Conservation (phyloP, 2,888 invertebrate genomes). For the Xanthia icteritia region DNA sequence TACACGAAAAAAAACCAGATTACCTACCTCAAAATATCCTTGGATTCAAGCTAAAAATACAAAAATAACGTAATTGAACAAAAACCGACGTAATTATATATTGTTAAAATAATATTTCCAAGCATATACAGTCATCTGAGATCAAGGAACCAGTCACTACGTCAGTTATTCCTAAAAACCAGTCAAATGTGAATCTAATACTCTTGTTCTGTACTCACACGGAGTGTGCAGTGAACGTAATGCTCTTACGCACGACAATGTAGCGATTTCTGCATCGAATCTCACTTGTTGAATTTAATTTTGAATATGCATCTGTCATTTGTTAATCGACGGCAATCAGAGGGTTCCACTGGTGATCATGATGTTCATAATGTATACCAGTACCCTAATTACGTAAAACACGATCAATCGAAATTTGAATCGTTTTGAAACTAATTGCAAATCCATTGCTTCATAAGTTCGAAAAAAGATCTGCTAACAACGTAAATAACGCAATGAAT, state of each 20-base stretch:
- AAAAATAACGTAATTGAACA: slow-evolving; percentile 4
- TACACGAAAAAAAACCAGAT: neutral
- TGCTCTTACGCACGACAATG: neutral
- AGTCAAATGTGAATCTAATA: slow-evolving; percentile 45
- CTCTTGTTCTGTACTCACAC: neutral
- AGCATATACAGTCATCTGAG: slow-evolving; percentile 14
- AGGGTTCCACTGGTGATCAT: neutral
- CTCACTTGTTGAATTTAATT: neutral
- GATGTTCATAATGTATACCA: neutral
- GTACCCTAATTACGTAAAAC: no score
- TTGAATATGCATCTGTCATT: neutral
- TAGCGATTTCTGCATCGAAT: neutral
- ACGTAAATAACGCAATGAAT: no score
- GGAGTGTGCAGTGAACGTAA: slow-evolving; percentile 27
- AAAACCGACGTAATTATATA: slow-evolving; percentile 3
- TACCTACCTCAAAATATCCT: neutral
- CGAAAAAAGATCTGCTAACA: no score
- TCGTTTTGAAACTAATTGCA: no score
- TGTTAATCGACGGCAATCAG: neutral
- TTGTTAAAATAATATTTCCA: neutral
- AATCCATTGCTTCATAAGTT: no score
- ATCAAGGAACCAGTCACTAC: slow-evolving; percentile 32
- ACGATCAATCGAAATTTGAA: no score
- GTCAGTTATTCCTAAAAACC: slow-evolving; percentile 36
- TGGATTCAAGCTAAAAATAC: neutral